phyloP scores from a whole-genome alignment of 2,888 invertebrate genomes.

The Megaustenia siamemsis region DNA sequence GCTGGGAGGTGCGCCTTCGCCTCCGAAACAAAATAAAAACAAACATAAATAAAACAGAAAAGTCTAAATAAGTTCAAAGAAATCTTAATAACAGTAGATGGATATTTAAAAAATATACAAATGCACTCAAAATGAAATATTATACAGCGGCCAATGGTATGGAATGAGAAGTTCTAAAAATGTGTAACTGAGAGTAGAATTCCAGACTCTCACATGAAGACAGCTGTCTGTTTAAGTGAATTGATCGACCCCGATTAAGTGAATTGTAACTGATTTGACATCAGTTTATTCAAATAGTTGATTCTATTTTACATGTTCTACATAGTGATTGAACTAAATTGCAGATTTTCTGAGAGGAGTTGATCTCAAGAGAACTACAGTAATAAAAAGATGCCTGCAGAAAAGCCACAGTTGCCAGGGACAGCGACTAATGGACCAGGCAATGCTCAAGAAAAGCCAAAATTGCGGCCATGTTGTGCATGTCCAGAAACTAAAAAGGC shows the following conservation, averaged over 20 bases:
- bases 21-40: too few species aligned
- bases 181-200: neutral
- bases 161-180: neutral
- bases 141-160: neutral
- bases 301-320: neutral
- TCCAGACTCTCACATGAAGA: too few species aligned
- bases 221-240: too few species aligned
- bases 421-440: neutral
- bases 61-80: too few species aligned
- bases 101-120: too few species aligned
- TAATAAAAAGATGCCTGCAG: neutral
- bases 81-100: too few species aligned
- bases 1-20: too few species aligned
- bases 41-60: too few species aligned
- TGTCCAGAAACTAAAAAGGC: constrained; percentile 96
- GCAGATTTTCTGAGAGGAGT: neutral
- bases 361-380: neutral
- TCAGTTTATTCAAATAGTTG: neutral
- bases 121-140: too few species aligned
- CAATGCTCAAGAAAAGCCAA: neutral
- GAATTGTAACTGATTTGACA: neutral
- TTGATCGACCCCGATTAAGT: too few species aligned
- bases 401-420: constrained; percentile 17
- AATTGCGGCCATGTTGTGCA: constrained; percentile 84
- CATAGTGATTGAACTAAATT: neutral